Conservation (phyloP, 35 echinoderm and acorn worm species). For the Ophioderma brevispina region DNA sequence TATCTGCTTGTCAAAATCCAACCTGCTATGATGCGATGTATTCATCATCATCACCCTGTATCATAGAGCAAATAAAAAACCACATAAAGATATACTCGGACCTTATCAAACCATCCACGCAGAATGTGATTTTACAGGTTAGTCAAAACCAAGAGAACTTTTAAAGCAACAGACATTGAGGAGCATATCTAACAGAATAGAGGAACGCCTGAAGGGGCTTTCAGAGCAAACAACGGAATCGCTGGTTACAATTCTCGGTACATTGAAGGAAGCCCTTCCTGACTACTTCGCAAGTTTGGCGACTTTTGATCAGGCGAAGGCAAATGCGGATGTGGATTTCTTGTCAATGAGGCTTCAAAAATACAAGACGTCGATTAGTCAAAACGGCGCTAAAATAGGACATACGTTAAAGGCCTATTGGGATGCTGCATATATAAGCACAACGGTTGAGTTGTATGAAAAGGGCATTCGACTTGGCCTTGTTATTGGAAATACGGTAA, state of each 20-base stretch:
- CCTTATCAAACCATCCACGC: neutral
- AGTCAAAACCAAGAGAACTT: neutral
- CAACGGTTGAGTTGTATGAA: neutral
- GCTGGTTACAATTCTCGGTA: neutral
- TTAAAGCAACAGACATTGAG: neutral
- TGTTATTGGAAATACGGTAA: neutral
- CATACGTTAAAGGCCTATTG: neutral
- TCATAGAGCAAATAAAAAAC: neutral
- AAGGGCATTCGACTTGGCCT: neutral
- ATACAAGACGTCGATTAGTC: neutral
- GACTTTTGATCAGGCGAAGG: neutral
- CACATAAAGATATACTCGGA: neutral
- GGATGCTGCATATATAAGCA: neutral
- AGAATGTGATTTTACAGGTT: neutral
- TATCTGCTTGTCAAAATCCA: neutral
- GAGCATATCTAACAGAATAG: neutral
- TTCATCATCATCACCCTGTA: neutral
- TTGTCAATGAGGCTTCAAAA: neutral
- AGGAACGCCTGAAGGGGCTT: neutral
- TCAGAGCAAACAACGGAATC: neutral
- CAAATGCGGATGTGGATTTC: neutral
- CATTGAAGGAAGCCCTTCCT: neutral
- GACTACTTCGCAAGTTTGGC: neutral
- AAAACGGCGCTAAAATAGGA: neutral
- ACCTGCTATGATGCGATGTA: neutral